A percentile compares a stretch with the other conserved stretches of the same genome.
phyloP scores from a whole-genome alignment of 2,888 invertebrate genomes.

The Athalia cordata region DNA sequence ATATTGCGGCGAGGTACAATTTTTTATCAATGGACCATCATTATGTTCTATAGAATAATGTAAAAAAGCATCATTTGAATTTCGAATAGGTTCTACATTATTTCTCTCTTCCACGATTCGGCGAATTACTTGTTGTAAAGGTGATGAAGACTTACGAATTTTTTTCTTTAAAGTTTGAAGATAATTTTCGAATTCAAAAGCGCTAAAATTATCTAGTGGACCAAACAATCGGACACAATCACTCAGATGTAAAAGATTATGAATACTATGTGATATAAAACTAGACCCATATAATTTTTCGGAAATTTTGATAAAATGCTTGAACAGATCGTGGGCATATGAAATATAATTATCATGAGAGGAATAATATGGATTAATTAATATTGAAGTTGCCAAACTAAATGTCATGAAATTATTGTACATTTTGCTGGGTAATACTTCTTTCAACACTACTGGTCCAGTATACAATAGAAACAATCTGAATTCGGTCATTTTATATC shows the following conservation, averaged over 20 bases:
- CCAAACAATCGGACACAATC: slow-evolving; percentile 58
- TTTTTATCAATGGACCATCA: slow-evolving; percentile 46
- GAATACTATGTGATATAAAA: slow-evolving; percentile 58
- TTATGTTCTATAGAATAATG: slow-evolving; percentile 46
- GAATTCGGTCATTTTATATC: slow-evolving; percentile 54
- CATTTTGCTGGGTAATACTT: slow-evolving; percentile 43
- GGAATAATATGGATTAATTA: slow-evolving; percentile 48
- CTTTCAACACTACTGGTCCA: slow-evolving; percentile 52
- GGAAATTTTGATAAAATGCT: slow-evolving; percentile 56
- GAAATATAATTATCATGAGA: slow-evolving; percentile 46
- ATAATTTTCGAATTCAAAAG: slow-evolving; percentile 63
- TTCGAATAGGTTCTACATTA: too few relatives aligned
- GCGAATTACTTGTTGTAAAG: slow-evolving; percentile 46
- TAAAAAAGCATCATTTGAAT: too few relatives aligned
- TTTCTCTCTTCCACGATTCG: slow-evolving; percentile 46
- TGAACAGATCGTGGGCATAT: slow-evolving; percentile 50
- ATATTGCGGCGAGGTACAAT: slow-evolving; percentile 47
- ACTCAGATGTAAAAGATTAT: slow-evolving; percentile 59
- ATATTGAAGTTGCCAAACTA: slow-evolving; percentile 50
- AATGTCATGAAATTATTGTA: slow-evolving; percentile 54
- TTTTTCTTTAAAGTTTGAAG: slow-evolving; percentile 39
- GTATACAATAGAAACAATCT: slow-evolving; percentile 51
- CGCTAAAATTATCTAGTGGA: slow-evolving; percentile 60
- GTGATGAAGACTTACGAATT: slow-evolving; percentile 39
- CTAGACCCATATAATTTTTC: slow-evolving; percentile 56